phyloP scores from a whole-genome alignment of 2,113 vertebrate species.

The Romanogobio albipinnatus region DNA sequence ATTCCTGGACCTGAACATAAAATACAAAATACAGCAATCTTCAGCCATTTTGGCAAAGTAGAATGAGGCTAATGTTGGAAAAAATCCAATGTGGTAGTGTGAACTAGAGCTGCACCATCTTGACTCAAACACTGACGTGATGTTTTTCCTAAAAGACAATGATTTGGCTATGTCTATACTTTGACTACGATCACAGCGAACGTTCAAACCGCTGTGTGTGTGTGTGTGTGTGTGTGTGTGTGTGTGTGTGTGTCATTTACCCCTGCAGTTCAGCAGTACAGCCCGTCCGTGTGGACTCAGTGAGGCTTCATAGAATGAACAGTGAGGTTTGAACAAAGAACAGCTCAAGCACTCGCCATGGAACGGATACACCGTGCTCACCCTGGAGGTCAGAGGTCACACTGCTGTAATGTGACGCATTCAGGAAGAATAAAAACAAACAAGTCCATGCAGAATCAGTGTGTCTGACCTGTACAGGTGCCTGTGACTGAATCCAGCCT shows the following conservation, averaged over 20 bases:
- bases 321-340: conserved; percentile 65
- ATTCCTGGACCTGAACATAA: conserved; percentile 69
- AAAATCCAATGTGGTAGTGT: not conserved
- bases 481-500: conserved; percentile 62
- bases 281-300: conserved; percentile 63
- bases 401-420: not conserved
- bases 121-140: no score
- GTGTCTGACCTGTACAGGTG: conserved; percentile 73
- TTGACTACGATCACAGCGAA: no score
- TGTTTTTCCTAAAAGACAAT: no score
- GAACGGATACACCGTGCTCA: conserved; percentile 64
- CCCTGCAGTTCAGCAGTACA: conserved; percentile 73
- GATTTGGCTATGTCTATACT: no score
- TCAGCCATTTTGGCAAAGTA: not conserved
- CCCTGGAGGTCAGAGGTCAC: conserved; percentile 55
- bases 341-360: conserved; percentile 72
- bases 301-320: conserved; percentile 64
- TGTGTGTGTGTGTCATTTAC: conserved; percentile 51
- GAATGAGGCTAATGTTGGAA: not conserved
- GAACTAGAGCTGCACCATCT: no score
- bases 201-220: no score
- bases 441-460: not conserved
- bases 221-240: not conserved
- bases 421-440: not conserved
- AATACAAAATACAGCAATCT: not conserved